Conservation (phyloP, 2,113 vertebrate genomes). For the Laticauda colubrina region DNA sequence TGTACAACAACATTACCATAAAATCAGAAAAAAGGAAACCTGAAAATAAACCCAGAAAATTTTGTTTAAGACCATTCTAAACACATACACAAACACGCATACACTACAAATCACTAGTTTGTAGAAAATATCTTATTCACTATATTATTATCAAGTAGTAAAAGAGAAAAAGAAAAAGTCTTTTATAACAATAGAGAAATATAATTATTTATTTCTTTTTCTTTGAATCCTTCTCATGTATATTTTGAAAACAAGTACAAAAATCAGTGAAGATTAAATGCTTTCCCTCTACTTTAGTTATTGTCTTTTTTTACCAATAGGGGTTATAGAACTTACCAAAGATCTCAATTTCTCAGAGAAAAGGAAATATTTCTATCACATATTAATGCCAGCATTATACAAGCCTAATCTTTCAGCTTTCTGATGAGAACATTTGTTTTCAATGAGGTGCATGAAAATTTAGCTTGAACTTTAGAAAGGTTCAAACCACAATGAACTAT, state of each 20-base stretch:
- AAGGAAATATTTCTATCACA: neutral
- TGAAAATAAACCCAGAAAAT: neutral
- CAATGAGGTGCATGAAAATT: neutral
- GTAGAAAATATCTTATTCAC: neutral
- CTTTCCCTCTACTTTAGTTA: neutral
- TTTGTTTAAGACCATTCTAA: neutral
- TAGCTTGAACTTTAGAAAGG: neutral
- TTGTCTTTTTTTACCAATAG: too few species aligned
- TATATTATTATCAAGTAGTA: neutral
- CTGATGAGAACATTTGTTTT: neutral
- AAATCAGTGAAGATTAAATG: neutral
- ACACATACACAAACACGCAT: neutral
- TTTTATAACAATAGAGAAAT: neutral
- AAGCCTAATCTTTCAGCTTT: neutral
- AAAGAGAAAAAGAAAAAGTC: neutral
- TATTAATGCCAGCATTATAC: accelerated
- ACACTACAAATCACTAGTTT: neutral
- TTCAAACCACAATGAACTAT: neutral
- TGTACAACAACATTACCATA: neutral
- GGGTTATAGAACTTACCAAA: neutral
- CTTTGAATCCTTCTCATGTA: neutral
- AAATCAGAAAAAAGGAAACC: neutral
- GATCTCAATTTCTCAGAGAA: neutral
- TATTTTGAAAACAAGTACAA: neutral
- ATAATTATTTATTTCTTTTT: neutral